Evolutionary conservation across 2,113 vertebrate genomes (phyloP), one percentile per base, ranked within the genome.

Genomic region (Ochotona curzoniae): DNA sequence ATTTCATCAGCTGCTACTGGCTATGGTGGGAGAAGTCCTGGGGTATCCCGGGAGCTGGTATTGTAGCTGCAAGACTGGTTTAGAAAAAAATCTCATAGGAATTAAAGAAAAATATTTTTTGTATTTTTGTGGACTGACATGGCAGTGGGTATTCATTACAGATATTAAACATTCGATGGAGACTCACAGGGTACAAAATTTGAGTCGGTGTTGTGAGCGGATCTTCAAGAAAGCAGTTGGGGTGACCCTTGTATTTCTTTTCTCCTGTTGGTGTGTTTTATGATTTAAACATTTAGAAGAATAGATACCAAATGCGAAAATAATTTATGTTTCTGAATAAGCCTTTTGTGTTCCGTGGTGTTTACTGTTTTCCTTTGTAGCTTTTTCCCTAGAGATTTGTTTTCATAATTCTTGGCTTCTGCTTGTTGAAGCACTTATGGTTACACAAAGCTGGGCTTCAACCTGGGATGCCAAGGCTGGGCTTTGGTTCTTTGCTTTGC

Each of bases 221-320:
- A 4, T 79, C 74, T 63, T 32, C 15, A n/a, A 9, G 51, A 70
- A 84, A 84, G 60, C 0, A 0, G 28, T 28, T 73, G 64, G 18
- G 60, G 28, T 32, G 26, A 8, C 67, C 92, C 90, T 79, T 54
- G 7, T 30, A 35, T 70, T 44, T 75, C 38, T 54, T 84, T 54
- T 64, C 14, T 51, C 15, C 38, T 44, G 0, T 89, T 2, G 0
- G 44, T 92, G 28, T 5, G 0, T 82, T 89, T 96, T 30, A 3
- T 76, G 87, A 60, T 28, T 69, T 93, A 67, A 51, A 86, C 66
- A 54, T 57, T 84, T 57, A 73, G 88, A 61, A 60, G 20, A 89
- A 23, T 83, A 28, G 20, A 86, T 83, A 81, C 32, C 82, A 89
- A 73, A 63, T 75, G 38, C 92, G 74, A 93, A 87, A 91, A 47